Percentiles rank a stretch among this genome's conserved stretches.
Evolutionary conservation across 1,140 invertebrate genomes (phyloP).

Genomic region (Drosophila neocordata): DNA sequence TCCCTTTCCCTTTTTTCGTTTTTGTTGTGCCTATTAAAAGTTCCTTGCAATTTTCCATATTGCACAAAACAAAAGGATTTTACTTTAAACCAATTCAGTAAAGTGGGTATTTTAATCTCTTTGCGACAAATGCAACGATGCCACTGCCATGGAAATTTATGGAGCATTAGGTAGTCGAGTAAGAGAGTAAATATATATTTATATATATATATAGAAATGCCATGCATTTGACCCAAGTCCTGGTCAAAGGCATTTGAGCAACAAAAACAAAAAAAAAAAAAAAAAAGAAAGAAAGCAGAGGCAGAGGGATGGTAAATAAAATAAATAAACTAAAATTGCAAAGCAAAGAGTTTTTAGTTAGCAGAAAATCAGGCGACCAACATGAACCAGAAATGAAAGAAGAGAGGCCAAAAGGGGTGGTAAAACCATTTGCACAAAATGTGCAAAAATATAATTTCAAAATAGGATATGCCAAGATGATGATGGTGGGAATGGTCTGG

Average conservation of each 20-base stretch:
- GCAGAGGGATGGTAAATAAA: constrained; percentile 72
- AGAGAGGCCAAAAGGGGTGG: neutral
- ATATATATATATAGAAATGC: constrained; percentile 24
- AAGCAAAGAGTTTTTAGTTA: constrained; percentile 74
- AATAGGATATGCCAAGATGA: constrained; percentile 56
- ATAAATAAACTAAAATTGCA: constrained; percentile 77
- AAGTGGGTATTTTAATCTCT: constrained; percentile 62
- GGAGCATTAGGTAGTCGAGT: neutral
- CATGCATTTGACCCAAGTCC: constrained; percentile 60
- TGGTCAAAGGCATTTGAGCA: constrained; percentile 46
- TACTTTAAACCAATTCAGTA: constrained; percentile 51
- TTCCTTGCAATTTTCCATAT: constrained; percentile 52
- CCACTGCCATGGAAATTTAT: constrained; percentile 38
- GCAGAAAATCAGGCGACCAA: constrained; percentile 63
- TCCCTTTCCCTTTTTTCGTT: neutral
- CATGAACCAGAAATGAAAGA: constrained; percentile 7
- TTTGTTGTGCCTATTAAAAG: constrained; percentile 42
- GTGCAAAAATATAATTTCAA: constrained; percentile 77
- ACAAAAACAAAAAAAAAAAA: constrained; percentile 11
- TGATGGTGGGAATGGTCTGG: neutral
- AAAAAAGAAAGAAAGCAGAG: too few relatives aligned
- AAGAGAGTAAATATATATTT: neutral
- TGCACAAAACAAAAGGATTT: constrained; percentile 36
- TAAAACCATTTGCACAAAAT: constrained; percentile 64
- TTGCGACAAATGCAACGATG: constrained; percentile 25